A percentile compares a stretch with the other conserved stretches of the same genome.
phyloP scores from a whole-genome alignment of 2,113 vertebrate species.

The Tetrao urogallus region DNA sequence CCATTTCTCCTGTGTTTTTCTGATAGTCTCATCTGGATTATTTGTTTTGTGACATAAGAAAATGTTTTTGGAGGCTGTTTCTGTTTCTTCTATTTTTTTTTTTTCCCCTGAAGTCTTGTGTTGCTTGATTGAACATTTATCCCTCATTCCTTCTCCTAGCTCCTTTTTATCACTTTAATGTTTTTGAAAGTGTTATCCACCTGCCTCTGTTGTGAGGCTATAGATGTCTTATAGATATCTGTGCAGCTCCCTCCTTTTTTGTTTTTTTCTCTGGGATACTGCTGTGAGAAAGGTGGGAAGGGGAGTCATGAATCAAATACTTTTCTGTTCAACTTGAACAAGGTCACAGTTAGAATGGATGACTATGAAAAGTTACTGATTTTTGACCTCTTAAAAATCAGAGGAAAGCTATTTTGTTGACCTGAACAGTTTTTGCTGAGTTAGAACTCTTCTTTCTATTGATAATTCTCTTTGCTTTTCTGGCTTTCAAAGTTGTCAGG shows the following conservation, averaged over 20 bases:
- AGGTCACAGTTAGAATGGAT: not conserved
- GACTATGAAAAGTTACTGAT: not conserved
- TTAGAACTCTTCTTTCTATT: not conserved
- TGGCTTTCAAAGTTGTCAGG: not conserved
- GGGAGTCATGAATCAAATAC: not conserved
- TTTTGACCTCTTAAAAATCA: not conserved
- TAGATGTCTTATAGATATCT: not conserved
- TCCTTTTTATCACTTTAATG: not conserved
- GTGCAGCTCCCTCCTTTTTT: not conserved
- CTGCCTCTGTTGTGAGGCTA: not conserved
- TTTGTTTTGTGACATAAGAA: not conserved
- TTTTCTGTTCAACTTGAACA: not conserved
- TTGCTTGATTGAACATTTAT: constrained; percentile 14
- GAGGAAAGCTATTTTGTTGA: not conserved
- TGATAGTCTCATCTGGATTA: not conserved
- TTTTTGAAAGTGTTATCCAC: not conserved
- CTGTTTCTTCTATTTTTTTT: not conserved
- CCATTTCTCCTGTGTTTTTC: not conserved
- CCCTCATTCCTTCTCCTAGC: not conserved
- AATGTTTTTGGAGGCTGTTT: constrained; percentile 6
- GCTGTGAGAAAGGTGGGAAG: not conserved
- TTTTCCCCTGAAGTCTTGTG: not conserved
- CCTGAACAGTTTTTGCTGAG: not conserved
- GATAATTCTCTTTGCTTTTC: not conserved
- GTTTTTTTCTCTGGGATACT: not conserved